These are phyloP conservation scores for Camponotus fellah DNA, from an alignment of 2,888 invertebrate species.

Conservation along the genomic window DNA sequence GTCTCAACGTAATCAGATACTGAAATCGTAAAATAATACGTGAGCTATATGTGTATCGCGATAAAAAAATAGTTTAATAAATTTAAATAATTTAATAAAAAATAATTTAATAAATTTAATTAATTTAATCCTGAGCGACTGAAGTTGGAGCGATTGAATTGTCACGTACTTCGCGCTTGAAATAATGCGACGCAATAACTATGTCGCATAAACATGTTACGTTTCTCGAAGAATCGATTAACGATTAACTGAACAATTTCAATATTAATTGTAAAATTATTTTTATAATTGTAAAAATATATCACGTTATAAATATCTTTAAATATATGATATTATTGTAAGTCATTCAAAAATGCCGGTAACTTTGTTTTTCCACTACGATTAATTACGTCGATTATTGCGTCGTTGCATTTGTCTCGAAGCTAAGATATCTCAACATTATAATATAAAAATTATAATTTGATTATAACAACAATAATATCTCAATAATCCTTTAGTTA, in stretches of 20 bases:
- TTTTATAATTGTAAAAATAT: neutral
- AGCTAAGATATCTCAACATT: neutral
- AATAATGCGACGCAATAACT: slow-evolving; percentile 8
- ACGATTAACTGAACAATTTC: neutral
- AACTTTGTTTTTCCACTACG: neutral
- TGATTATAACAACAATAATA: neutral
- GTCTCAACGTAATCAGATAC: neutral
- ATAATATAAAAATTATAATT: neutral
- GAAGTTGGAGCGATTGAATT: neutral
- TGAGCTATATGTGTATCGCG: neutral
- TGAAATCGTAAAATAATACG: slow-evolving; percentile 17
- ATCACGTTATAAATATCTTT: neutral
- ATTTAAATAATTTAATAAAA: neutral
- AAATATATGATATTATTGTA: neutral
- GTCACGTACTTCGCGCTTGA: neutral
- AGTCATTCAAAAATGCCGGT: neutral
- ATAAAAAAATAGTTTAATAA: neutral
- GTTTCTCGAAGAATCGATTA: neutral
- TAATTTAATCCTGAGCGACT: neutral
- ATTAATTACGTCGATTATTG: neutral
- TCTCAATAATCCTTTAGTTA: neutral
- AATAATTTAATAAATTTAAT: neutral
- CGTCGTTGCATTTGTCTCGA: neutral
- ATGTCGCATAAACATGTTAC: neutral
- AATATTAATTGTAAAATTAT: neutral